Evolutionary conservation across 92 coral and sea anemone genomes (phyloP).

Genomic region (Heliopora coerulea): DNA sequence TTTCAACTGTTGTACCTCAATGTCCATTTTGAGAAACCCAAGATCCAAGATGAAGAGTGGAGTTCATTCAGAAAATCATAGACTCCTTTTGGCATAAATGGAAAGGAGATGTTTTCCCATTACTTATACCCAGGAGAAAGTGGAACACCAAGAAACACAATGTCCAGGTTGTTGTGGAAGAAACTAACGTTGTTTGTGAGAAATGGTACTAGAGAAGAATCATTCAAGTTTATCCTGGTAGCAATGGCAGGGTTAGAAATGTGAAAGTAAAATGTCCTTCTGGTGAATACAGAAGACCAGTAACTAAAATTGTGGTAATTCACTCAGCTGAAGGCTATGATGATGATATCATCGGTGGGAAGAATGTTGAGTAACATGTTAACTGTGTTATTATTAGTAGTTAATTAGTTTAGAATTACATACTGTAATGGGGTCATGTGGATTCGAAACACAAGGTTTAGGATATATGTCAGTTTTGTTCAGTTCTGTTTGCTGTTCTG

Average conservation of each 20-base stretch:
- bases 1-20: conserved; percentile 35
- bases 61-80: no score
- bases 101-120: conserved; percentile 45
- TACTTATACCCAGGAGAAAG: conserved; percentile 40
- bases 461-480: no score
- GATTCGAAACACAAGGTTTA: no score
- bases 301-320: conserved; percentile 49
- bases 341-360: no score
- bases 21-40: conserved; percentile 43
- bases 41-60: conserved; percentile 40
- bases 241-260: no score
- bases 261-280: no score
- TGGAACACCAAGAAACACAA: conserved; percentile 29
- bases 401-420: no score
- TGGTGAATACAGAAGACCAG: no score
- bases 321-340: conserved; percentile 47
- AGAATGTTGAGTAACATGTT: no score
- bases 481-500: no score
- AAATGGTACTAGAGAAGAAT: conserved; percentile 38
- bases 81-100: conserved; percentile 50
- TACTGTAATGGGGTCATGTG: no score
- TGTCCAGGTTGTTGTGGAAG: conserved; percentile 9
- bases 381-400: no score
- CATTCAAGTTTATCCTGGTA: conserved; percentile 38
- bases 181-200: conserved; percentile 36